Evolutionary conservation across 2,113 vertebrate species (phyloP), one percentile per base, ranked within the genome.

Genomic region (Callorhinus ursinus): DNA sequence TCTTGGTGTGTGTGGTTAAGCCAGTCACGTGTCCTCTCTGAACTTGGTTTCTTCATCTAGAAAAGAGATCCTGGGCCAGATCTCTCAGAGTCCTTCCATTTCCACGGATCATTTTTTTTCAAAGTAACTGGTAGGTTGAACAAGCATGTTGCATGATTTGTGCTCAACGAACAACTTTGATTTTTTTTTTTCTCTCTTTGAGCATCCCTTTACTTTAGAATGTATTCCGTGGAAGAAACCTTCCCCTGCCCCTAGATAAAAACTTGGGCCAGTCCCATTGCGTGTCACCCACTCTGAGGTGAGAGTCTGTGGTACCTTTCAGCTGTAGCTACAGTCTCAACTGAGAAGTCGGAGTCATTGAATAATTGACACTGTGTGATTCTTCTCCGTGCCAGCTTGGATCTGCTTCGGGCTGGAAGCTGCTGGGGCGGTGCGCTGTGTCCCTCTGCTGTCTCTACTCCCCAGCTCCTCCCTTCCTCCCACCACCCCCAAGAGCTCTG

Each of bases 41-140:
- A 93, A 71, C 55, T 53, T 67, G 55, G 11, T 59, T 93, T 94
- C 85, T 76, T 92, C 36, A 11, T 26, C 63, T 83, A 65, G 61
- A 42, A 95, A 94, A 90, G 57, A 69, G 22, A 86, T 39, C 31
- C 1, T 12, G 61, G 63, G 18, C 22, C 61, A 97, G 53, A 61
- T 81, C 79, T 49, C 36, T 53, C 69, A 61, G 63, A 88, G 51
- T 53, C 61, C 42, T 81, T 53, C 53, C 57, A 42, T 89, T 76
- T 59, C 72, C 10, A 1, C 0, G 12, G 26, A 15, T 69, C 5
- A 2, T 61, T 82, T 93, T 83, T 83, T 89, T 67, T 96, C 1
- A 71, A 74, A 95, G 55, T 53, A 84, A 89, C 42, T 61, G 36
- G 2, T 12, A 67, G 9, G n/a, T 83, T 84, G 93, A 87, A n/a